Conservation (phyloP, 2,113 vertebrate genomes). For the Neotoma lepida region DNA sequence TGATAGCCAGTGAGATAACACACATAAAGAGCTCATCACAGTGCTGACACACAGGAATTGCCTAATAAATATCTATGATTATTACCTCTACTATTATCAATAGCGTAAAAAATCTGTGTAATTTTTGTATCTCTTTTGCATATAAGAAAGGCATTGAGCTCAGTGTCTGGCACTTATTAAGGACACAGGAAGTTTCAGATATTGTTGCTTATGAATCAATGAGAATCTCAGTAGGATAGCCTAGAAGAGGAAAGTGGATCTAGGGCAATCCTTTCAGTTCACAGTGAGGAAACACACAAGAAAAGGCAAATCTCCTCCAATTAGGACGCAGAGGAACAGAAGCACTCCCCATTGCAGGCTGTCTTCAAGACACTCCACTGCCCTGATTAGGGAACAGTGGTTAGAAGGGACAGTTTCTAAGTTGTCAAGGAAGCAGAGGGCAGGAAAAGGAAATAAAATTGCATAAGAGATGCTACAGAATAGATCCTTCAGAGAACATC, state of each 20-base stretch:
- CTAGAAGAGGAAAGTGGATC: not conserved
- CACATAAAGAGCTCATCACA: not conserved
- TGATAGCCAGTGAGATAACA: not conserved
- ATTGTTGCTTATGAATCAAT: not conserved
- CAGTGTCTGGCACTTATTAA: not conserved
- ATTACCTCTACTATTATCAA: not conserved
- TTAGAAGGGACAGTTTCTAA: not conserved
- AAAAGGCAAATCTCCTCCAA: not conserved
- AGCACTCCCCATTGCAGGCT: not conserved
- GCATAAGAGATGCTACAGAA: not conserved
- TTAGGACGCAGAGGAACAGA: not conserved
- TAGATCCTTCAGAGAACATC: not conserved
- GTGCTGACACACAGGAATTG: not conserved
- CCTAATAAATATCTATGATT: not conserved
- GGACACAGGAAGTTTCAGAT: not conserved
- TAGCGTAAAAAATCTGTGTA: not conserved
- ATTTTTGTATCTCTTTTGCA: not conserved
- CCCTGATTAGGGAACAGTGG: not conserved
- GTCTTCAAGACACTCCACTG: not conserved
- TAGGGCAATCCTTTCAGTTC: not conserved
- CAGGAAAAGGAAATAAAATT: slow-evolving; percentile 8
- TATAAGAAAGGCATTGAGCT: not conserved
- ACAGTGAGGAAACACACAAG: not conserved
- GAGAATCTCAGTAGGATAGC: not conserved
- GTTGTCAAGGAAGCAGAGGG: not conserved